phyloP scores from a whole-genome alignment of 2,113 vertebrate genomes.

The Agelaius tricolor region DNA sequence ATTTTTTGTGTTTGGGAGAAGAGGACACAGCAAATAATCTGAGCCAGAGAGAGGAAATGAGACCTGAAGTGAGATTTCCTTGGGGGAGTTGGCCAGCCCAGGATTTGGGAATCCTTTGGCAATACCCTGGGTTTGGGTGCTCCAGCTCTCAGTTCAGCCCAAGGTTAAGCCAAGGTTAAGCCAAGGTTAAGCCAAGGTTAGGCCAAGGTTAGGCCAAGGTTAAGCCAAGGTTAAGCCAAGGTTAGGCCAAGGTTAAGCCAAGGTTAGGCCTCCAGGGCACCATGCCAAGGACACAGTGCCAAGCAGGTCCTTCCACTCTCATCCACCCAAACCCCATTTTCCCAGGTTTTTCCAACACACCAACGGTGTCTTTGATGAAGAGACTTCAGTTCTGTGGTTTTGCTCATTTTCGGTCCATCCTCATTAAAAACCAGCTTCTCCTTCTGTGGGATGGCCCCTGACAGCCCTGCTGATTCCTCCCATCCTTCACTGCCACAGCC shows the following conservation, averaged over 20 bases:
- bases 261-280: neutral
- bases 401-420: neutral
- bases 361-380: neutral
- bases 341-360: neutral
- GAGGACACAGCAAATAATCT: neutral
- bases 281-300: too few relatives aligned
- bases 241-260: too few relatives aligned
- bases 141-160: neutral
- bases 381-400: neutral
- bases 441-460: neutral
- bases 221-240: neutral
- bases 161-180: too few relatives aligned
- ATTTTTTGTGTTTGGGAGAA: neutral
- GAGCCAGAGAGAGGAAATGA: neutral
- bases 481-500: neutral
- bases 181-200: neutral
- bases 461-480: neutral
- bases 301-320: too few relatives aligned
- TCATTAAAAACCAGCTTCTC: slow-evolving; percentile 14
- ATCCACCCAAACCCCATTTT: neutral
- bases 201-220: too few relatives aligned
- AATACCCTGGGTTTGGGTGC: neutral
- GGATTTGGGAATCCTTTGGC: neutral
- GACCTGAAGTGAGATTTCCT: neutral
- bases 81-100: neutral